phyloP scores from a whole-genome alignment of 2,888 invertebrate species.

The Fragum sueziense region DNA sequence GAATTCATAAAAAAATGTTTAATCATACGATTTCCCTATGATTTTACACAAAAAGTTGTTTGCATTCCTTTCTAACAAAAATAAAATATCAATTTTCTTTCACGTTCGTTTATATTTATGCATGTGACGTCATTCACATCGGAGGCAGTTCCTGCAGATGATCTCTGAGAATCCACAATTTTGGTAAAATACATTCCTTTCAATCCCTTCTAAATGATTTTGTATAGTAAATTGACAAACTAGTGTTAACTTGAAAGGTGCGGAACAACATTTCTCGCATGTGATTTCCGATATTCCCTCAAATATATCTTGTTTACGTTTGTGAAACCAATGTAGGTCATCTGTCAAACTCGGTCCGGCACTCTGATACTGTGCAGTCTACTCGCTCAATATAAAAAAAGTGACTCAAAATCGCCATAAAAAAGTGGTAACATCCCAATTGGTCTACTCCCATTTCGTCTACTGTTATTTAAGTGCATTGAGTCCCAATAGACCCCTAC shows the following conservation, averaged over 20 bases:
- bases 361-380: no score
- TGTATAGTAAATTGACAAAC: neutral
- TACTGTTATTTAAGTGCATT: no score
- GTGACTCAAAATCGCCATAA: no score
- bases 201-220: neutral
- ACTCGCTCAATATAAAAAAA: no score
- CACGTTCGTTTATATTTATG: conserved; percentile 40
- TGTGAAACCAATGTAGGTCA: neutral
- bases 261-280: no score
- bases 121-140: conserved; percentile 50
- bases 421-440: no score
- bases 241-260: no score
- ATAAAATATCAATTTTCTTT: neutral
- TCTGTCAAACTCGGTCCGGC: neutral
- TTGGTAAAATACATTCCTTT: neutral
- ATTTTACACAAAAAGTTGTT: neutral
- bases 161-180: neutral
- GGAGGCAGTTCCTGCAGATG: conserved; percentile 54
- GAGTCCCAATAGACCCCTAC: no score
- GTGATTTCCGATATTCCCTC: no score
- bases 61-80: neutral
- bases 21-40: neutral
- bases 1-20: neutral
- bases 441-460: no score
- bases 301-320: neutral